phyloP scores from a whole-genome alignment of 1,140 invertebrate genomes.

The Formica exsecta region DNA sequence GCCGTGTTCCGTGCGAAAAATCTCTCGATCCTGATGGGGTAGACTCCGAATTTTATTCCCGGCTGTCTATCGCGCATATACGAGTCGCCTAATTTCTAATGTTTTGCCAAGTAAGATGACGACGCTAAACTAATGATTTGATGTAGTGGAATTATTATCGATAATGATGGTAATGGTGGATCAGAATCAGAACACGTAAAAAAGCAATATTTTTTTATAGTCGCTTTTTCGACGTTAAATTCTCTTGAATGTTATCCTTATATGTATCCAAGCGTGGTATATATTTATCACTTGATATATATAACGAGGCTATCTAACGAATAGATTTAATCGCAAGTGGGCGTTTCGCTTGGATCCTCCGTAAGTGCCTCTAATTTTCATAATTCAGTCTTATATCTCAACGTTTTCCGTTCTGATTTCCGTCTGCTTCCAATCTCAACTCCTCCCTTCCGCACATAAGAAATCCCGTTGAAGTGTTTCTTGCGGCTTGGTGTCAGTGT shows the following conservation, averaged over 20 bases:
- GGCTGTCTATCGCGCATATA: not conserved
- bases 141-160: not conserved
- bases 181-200: not conserved
- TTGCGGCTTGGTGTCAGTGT: constrained; percentile 66
- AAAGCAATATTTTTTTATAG: not conserved
- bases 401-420: constrained; percentile 77
- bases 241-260: not conserved
- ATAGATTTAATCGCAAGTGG: not conserved
- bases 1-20: constrained; percentile 70
- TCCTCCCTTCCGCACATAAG: constrained; percentile 63
- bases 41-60: not conserved
- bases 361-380: constrained; percentile 52
- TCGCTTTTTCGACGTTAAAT: constrained; percentile 5
- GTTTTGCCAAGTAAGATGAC: not conserved
- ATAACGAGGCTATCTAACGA: not conserved
- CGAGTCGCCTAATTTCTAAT: not conserved
- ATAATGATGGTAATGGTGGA: not conserved
- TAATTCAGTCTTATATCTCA: constrained; percentile 74
- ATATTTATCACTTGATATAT: not conserved
- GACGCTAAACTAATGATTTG: not conserved
- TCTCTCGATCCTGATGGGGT: constrained; percentile 35
- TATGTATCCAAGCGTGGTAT: not conserved
- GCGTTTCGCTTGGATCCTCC: not conserved
- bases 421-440: constrained; percentile 73
- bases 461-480: constrained; percentile 73